Conservation (phyloP, 1,140 invertebrate species). For the Penaeus vannamei region DNA sequence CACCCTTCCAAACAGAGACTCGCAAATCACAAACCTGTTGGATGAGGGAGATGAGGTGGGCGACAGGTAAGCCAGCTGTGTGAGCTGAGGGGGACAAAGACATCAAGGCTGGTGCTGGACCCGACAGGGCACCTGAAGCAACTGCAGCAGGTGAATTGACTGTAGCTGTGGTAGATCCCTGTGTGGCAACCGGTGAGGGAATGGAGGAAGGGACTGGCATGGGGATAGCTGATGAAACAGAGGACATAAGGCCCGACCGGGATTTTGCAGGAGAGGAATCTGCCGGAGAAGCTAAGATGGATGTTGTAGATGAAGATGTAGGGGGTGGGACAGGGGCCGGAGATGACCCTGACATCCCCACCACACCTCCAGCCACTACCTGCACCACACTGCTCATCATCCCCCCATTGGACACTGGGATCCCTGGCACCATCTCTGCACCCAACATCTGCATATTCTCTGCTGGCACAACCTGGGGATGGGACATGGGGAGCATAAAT, state of each 20-base stretch:
- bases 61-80: constrained; percentile 49
- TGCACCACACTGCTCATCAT: constrained; percentile 45
- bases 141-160: background rate
- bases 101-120: background rate
- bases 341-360: constrained; percentile 32
- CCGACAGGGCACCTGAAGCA: background rate
- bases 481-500: background rate
- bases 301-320: background rate
- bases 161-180: background rate
- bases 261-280: background rate
- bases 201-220: constrained; percentile 21
- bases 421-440: constrained; percentile 20
- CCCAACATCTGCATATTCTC: constrained; percentile 50
- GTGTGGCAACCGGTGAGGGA: constrained; percentile 1
- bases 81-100: background rate
- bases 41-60: constrained; percentile 60
- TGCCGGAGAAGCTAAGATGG: background rate
- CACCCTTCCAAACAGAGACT: background rate
- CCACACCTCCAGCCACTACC: constrained; percentile 39
- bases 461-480: constrained; percentile 41
- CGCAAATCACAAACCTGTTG: constrained; percentile 59
- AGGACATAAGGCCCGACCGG: background rate
- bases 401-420: constrained; percentile 28
- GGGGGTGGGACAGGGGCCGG: constrained; percentile 16
- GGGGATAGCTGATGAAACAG: constrained; percentile 12